Evolutionary conservation across 1,140 invertebrate genomes (phyloP).

Genomic region (Heliconius nattereri): DNA sequence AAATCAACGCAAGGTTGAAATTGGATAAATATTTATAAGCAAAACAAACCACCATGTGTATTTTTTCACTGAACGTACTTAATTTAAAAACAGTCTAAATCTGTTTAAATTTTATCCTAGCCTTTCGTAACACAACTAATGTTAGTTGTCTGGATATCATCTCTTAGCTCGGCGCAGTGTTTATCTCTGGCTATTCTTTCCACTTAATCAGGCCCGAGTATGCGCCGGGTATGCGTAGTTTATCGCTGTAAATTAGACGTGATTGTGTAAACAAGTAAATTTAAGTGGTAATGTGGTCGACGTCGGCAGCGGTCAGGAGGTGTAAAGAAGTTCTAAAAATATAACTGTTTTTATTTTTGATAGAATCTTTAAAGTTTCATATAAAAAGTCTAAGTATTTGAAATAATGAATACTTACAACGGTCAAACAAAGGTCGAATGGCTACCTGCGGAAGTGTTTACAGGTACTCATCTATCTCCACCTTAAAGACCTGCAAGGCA

Average conservation of each 20-base stretch:
- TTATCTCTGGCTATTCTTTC: slow-evolving; percentile 5
- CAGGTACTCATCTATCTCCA: no score
- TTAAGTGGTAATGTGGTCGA: background rate
- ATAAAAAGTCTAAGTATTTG: no score
- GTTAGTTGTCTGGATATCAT: background rate
- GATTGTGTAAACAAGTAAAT: slow-evolving; percentile 6
- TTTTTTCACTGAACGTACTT: background rate
- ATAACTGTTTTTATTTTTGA: no score
- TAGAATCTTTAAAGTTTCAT: no score
- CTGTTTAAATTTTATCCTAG: background rate
- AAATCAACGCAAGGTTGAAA: background rate
- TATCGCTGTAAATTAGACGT: slow-evolving; percentile 7
- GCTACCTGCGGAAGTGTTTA: no score
- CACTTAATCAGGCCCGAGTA: background rate
- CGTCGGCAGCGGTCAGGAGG: background rate
- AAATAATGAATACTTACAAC: no score
- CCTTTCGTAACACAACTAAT: background rate
- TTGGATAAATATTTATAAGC: background rate
- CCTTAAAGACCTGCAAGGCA: no score
- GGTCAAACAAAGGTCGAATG: no score
- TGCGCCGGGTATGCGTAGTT: background rate
- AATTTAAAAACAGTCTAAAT: background rate
- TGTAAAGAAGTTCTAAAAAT: no score
- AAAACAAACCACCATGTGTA: background rate
- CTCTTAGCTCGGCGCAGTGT: background rate